Evolutionary conservation across 2,888 invertebrate species (phyloP), one percentile per base, ranked within the genome.

Genomic region (Hydraecia micacea): DNA sequence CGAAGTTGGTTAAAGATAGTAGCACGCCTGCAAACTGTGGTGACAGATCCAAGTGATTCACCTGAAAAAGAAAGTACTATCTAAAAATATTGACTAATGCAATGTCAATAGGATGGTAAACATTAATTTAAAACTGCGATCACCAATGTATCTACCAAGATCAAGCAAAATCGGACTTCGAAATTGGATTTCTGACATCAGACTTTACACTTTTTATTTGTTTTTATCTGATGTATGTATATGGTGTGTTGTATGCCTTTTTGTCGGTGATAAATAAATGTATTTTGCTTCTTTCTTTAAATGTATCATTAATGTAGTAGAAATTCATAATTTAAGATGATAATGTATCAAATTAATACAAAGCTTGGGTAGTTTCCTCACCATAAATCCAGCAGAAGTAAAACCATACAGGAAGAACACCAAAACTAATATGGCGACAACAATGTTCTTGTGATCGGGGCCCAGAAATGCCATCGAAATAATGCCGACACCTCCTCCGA

Each of bases 1-100:
- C 95, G 68, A 98, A 98, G 94, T 98, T 99, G 0, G 98, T 98
- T 66, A 98, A 97, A 21, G 98, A 98, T 97, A 98, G 98, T 86
- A 98, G 94, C 1, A 98, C 97, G 2, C 98, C 98, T 0, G 98
- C 98, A 90, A 98, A 98, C 90, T 98, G 98, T 0, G 98, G 98
- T 0, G 98, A 98, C 77, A 99, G 95, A 92, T 99, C 98, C 83
- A 99, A 97, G 85, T 98, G 98, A 90, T 98, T 98, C 55, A 97
- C 97, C 97, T 97, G 96, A 3, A 88, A 88, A 46, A 4, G 0
- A 36, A 58, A n/a, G 13, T 2, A n/a, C 1, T 60, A 68, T 73
- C 68, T 11, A 58, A 55, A 39, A 58, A 2, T 32, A 25, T 39
- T n/a, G 18, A 49, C 36, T 13, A 1, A 49, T 8, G 6, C 2